phyloP scores from a whole-genome alignment of 2,888 invertebrate genomes.

The Deilephila porcellus region DNA sequence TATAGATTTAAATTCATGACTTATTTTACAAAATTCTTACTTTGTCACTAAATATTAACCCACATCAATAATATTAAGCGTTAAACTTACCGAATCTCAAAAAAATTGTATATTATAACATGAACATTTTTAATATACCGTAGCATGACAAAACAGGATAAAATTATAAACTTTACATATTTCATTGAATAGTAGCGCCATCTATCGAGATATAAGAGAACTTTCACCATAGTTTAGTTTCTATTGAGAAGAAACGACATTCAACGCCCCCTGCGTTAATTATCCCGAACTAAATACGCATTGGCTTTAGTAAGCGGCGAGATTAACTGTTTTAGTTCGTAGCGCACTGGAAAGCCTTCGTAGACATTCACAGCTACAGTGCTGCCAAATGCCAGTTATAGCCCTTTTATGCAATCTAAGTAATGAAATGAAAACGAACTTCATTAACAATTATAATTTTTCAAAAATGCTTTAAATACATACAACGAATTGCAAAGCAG shows the following conservation, averaged over 20 bases:
- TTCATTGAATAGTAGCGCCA: conserved; percentile 1
- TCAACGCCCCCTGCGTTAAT: conserved; percentile 47
- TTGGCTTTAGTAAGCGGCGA: background rate
- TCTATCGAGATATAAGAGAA: background rate
- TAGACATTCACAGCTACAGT: background rate
- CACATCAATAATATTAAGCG: too few relatives aligned
- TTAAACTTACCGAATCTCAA: too few relatives aligned
- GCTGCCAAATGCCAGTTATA: conserved; percentile 24
- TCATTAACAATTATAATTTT: background rate
- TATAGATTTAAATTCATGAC: too few relatives aligned
- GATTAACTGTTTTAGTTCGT: background rate
- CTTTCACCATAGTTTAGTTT: background rate
- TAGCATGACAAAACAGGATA: too few relatives aligned
- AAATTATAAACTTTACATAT: too few relatives aligned
- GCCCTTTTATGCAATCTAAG: background rate
- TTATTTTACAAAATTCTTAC: too few relatives aligned
- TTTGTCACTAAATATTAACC: too few relatives aligned
- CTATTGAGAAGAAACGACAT: background rate
- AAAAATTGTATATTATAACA: too few relatives aligned
- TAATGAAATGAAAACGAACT: background rate
- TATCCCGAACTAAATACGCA: conserved; percentile 39
- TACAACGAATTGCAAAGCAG: too few relatives aligned
- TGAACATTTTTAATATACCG: too few relatives aligned
- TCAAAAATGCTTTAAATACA: too few relatives aligned
- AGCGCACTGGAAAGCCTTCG: conserved; percentile 5